Evolutionary conservation across 30 jellyfish, hydroid and myxozoan species (phyloP), one percentile per base, ranked within the genome.

Genomic region (Haliclystus octoradiatus): DNA sequence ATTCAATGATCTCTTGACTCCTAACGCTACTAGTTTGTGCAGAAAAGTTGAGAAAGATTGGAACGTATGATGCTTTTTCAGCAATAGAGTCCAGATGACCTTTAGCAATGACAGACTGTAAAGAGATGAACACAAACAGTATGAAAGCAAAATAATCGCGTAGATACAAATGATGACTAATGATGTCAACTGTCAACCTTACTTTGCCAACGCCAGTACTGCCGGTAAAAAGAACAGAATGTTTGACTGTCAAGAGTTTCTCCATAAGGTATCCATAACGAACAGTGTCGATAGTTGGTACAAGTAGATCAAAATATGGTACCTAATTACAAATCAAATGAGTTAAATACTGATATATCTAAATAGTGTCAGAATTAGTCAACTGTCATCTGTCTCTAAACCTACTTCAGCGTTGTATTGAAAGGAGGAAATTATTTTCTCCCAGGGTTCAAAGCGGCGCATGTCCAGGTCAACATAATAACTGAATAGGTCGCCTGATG

Each of bases 171-270:
- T 33, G 28, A 66, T 31, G 24, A 3, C 28, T 28, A 3, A 13
- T 28, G 35, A 31, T 26, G 0, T 30, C 76, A 0, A 28, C 2
- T 22, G 2, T 0, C 29, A 15, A 25, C 1, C 32, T n/a, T 64
- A 85, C 96, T 94, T 85, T 85, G 24, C 96, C 96, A 12, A 85
- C 96, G 0, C 96, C 96, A 63, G 96, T 85, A 26, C 91, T 85
- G 65, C 96, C 96, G 22, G 96, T 85, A 34, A 49, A 85, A 9
- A 85, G 75, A 7, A 85, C 94, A 1, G 96, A 77, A 19, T 75
- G 69, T 29, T 79, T 79, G 23, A 80, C 83, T 9, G 96, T 68
- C 13, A 85, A 74, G 26, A 85, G 85, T 33, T 85, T 85, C 72
- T 85, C 96, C 94, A 85, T 78, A 26, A 85, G 72, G 28, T 76